Base-by-base conservation (phyloP, 2,888 invertebrate genomes). In the Drosophila fulvimacula region DNA sequence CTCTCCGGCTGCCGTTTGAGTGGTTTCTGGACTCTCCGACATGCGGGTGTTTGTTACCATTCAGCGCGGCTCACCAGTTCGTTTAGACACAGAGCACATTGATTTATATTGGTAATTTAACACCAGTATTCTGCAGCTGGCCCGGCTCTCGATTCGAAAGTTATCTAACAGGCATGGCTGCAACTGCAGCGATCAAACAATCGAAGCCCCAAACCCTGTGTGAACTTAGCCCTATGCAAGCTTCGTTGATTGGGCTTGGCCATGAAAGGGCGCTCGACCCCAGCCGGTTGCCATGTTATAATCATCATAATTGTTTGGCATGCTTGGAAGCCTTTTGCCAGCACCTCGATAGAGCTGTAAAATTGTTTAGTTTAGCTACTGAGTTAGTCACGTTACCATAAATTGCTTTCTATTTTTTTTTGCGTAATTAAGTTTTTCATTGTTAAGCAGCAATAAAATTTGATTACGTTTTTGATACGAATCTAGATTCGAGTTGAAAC, bases 21-120 rank as follows among this genome's bases (percentile, higher is more conserved):
- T 53, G 30, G n/a, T 17, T 60, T 34, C 42, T 21, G 57, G 39
- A 46, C 62, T 30, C 27, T 38, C n/a, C 4, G 64, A 30, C 30
- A 81, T 88, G 84, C 85, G 84, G 88, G 85, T 82, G 85, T 76
- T 17, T 17, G 38, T 27, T 17, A n/a, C 24, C 24, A n/a, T 38
- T 51, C 21, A 1, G 51, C 34, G 34, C 21, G 56, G 61, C 59
- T 61, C 55, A 57, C 34, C 58, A 48, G 39, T 79, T 41, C 59
- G 69, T 56, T 85, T 70, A 77, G 70, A 67, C 81, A 77, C 81
- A 82, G 73, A 67, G 69, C 81, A 77, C 81, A 88, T 88, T 85
- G 84, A 85, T 85, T 85, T 88, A 85, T 85, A 88, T 88, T 81
- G 81, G 73, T 75, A 82, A 82, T 85, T 81, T 85, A 82, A 83